Conservation (phyloP, 1,140 invertebrate genomes). For the Trachelipus rathkii region DNA sequence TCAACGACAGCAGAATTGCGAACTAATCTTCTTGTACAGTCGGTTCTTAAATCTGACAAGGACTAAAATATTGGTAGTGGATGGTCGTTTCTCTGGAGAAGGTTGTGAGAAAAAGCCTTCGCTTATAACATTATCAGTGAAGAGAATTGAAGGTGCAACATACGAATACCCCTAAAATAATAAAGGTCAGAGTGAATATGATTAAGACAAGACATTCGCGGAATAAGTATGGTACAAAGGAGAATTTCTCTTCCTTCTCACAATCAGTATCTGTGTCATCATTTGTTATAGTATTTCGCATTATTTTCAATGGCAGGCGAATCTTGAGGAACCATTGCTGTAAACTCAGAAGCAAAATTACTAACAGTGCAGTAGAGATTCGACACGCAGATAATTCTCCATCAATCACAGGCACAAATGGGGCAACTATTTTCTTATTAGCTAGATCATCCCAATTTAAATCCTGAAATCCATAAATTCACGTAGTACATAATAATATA, state of each 20-base stretch:
- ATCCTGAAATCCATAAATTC: not conserved
- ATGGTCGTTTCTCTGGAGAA: not conserved
- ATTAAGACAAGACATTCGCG: no score
- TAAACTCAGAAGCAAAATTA: slow-evolving; percentile 1
- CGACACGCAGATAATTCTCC: no score
- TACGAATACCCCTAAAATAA: slow-evolving; percentile 1
- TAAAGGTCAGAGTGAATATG: not conserved
- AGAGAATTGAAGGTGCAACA: not conserved
- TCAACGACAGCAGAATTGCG: no score
- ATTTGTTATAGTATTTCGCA: no score
- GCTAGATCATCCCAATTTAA: not conserved
- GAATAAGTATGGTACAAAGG: no score
- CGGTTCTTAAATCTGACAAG: not conserved
- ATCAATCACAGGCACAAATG: not conserved
- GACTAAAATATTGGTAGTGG: not conserved
- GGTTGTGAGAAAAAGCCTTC: not conserved
- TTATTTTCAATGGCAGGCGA: no score
- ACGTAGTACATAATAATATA: no score
- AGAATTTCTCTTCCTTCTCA: no score
- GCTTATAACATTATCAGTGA: slow-evolving; percentile 4
- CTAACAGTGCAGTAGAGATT: no score
- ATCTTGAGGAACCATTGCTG: not conserved
- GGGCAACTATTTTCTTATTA: not conserved
- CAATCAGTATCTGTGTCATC: no score
- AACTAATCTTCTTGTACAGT: no score